Evolutionary conservation across 30 jellyfish, hydroid and myxozoan species (phyloP).

Genomic region (Aurelia sp.): DNA sequence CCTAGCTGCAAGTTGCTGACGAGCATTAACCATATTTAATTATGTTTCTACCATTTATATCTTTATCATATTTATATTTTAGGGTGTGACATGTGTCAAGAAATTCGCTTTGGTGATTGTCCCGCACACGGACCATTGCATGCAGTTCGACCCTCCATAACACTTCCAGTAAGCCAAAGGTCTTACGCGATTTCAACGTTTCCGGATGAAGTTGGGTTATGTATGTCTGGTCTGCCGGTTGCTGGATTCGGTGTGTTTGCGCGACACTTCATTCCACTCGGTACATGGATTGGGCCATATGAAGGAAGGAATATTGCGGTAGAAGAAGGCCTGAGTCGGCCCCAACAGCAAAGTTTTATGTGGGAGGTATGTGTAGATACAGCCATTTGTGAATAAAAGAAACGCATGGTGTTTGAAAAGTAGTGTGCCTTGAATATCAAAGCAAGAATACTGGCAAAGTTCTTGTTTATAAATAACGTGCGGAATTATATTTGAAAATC

Average conservation of each 20-base stretch:
- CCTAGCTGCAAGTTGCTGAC: no score
- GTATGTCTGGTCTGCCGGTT: conserved; percentile 89
- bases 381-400: no score
- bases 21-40: no score
- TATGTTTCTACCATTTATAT: no score
- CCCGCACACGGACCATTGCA: conserved; percentile 94
- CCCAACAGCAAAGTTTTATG: conserved; percentile 81
- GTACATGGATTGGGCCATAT: conserved; percentile 99
- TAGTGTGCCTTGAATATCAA: no score
- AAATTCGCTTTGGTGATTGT: conserved; percentile 96
- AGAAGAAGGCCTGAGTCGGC: conserved; percentile 91
- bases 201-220: conserved; percentile 98
- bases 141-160: conserved; percentile 76
- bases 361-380: conserved; percentile 87
- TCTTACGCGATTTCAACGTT: conserved; percentile 96
- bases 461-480: no score
- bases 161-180: conserved; percentile 77
- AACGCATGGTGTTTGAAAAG: no score
- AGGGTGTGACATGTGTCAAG: conserved; percentile 99
- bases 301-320: conserved; percentile 91
- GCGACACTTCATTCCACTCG: conserved; percentile 89
- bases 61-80: background rate
- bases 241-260: conserved; percentile 99
- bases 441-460: no score
- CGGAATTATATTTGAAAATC: no score